Evolutionary conservation across 2,888 invertebrate species (phyloP).

Genomic region (Harmothoe impar): DNA sequence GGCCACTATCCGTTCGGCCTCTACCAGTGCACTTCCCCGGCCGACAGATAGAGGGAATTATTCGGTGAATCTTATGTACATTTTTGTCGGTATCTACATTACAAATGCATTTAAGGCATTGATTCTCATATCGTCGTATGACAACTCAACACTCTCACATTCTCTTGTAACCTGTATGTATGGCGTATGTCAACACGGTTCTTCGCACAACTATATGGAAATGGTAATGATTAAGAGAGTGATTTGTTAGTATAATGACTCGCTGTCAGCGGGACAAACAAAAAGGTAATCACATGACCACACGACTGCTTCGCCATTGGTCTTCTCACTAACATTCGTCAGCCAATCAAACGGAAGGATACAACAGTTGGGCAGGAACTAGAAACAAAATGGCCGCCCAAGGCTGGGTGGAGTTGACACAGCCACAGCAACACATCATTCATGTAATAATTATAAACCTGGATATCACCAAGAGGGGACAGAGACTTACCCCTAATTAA

Average conservation of each 20-base stretch:
- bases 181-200: background rate
- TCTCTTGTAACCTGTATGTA: slow-evolving; percentile 37
- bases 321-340: slow-evolving; percentile 48
- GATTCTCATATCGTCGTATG: slow-evolving; percentile 42
- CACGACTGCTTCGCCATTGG: slow-evolving; percentile 29
- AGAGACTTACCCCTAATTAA: background rate
- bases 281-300: slow-evolving; percentile 48
- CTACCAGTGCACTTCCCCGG: slow-evolving; percentile 39
- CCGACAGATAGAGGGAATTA: background rate
- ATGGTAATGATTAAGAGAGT: slow-evolving; percentile 59
- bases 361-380: slow-evolving; percentile 51
- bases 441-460: background rate
- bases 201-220: slow-evolving; percentile 50
- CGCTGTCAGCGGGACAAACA: slow-evolving; percentile 38
- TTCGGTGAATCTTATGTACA: slow-evolving; percentile 44
- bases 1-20: background rate
- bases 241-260: slow-evolving; percentile 17
- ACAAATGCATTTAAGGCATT: slow-evolving; percentile 61
- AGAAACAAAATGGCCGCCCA: slow-evolving; percentile 37
- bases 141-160: slow-evolving; percentile 38
- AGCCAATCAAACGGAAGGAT: slow-evolving; percentile 52
- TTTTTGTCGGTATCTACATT: slow-evolving; percentile 55
- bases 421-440: background rate
- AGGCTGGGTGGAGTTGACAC: background rate
- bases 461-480: slow-evolving; percentile 43